Evolutionary conservation across 2,888 invertebrate genomes (phyloP).

Genomic region (Megalurothrips usitatus): DNA sequence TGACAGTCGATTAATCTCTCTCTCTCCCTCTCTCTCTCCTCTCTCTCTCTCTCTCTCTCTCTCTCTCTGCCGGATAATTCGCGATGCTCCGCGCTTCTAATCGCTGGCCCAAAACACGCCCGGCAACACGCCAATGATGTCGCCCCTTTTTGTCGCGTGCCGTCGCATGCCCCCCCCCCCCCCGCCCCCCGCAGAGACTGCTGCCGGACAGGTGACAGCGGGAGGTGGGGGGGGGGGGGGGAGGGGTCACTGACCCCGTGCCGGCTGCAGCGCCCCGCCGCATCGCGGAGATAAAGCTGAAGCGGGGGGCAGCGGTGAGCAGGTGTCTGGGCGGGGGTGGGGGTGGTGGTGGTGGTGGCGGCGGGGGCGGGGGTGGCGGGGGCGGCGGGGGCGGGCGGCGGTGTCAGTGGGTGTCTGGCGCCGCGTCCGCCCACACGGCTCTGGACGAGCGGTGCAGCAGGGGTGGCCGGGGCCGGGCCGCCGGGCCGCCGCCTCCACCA

Average conservation of each 20-base stretch:
- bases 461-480: background rate
- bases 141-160: too few species aligned
- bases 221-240: background rate
- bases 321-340: background rate
- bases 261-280: background rate
- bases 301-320: background rate
- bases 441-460: background rate
- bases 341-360: background rate
- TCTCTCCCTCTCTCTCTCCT: too few species aligned
- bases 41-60: too few species aligned
- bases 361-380: background rate
- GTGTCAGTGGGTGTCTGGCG: slow-evolving; percentile 19
- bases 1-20: too few species aligned
- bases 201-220: too few species aligned
- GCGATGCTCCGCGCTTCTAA: too few species aligned
- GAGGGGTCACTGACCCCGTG: background rate
- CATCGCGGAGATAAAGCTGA: background rate
- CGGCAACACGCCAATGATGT: too few species aligned
- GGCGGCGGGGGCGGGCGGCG: background rate
- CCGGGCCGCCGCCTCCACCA: background rate
- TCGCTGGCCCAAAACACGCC: too few species aligned
- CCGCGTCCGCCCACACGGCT: background rate
- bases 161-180: too few species aligned
- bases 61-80: too few species aligned
- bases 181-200: too few species aligned